Evolutionary conservation across 2,888 invertebrate species (phyloP), one percentile per base, ranked within the genome.

Genomic region (Seladonia tumulorum): DNA sequence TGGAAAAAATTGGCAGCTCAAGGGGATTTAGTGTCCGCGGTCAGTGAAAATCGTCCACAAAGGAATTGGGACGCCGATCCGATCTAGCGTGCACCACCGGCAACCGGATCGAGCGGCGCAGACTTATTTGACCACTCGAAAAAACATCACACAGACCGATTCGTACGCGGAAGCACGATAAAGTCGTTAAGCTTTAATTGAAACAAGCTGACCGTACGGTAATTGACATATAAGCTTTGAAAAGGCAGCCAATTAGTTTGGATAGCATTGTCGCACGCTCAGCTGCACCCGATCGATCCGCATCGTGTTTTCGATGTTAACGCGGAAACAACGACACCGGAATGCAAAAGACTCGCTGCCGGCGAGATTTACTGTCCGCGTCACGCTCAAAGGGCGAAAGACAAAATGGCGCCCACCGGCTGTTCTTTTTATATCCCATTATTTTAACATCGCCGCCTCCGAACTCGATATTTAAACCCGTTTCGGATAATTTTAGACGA

Each of bases 231-330:
- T 85, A 81, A 87, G 74, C 85, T 71, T 79, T 90, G 82, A 84
- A 89, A 87, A 84, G 86, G 78, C 77, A 78, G 76, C 85, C 88
- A 89, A 90, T 90, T 90, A 89, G 72, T 87, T 88, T 66, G 71
- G 75, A 85, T 82, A 78, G 77, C 76, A 89, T 87, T 88, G 83
- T 85, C 83, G 82, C 49, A 82, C 81, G 88, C 83, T 90, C 87
- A 82, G 83, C 71, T 86, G 87, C 88, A 75, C 73, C 73, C 80
- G 76, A 89, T 90, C 86, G 90, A 90, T 89, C 82, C 81, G 45
- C 60, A 35, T 5, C 39, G 76, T 80, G 83, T 80, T 80, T 82
- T 81, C 84, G 57, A 74, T 82, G 71, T 79, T 47, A 45, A 79
- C 72, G 57, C 74, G 81, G 63, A 77, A 81, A 73, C 77, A 49